Evolutionary conservation across 2,888 invertebrate genomes (phyloP).

Genomic region (Drosophila falleni): DNA sequence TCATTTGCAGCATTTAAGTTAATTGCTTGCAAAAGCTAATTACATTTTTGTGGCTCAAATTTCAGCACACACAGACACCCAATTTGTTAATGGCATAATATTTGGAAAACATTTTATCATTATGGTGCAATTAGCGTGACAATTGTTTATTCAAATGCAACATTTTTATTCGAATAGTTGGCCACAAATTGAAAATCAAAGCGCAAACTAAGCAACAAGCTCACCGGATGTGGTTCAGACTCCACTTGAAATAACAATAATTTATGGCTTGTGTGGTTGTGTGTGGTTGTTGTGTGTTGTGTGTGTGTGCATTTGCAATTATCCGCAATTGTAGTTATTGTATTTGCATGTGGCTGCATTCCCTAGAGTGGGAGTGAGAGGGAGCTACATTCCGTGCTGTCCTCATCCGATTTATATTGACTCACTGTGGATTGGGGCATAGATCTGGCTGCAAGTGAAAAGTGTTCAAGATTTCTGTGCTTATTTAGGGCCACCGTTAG

Average conservation of each 20-base stretch:
- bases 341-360: constrained; percentile 4
- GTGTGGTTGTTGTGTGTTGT: constrained; percentile 34
- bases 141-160: constrained; percentile 39
- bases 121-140: constrained; percentile 61
- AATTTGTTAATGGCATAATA: constrained; percentile 55
- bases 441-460: background rate
- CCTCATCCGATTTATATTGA: background rate
- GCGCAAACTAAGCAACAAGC: constrained; percentile 40
- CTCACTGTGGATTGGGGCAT: background rate
- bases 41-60: constrained; percentile 65
- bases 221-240: constrained; percentile 53
- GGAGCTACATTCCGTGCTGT: background rate
- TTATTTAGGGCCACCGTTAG: background rate
- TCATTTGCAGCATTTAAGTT: constrained; percentile 36
- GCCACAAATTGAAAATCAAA: constrained; percentile 32
- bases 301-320: constrained; percentile 49
- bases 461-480: background rate
- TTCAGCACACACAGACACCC: constrained; percentile 13
- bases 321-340: constrained; percentile 38
- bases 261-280: constrained; percentile 51
- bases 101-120: constrained; percentile 54
- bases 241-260: constrained; percentile 55
- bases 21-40: constrained; percentile 60
- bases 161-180: constrained; percentile 20
- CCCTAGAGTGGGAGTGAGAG: background rate